These are phyloP conservation scores for Oxycera nigricornis DNA, from an alignment of 2,888 invertebrate species.

Conservation along the genomic window DNA sequence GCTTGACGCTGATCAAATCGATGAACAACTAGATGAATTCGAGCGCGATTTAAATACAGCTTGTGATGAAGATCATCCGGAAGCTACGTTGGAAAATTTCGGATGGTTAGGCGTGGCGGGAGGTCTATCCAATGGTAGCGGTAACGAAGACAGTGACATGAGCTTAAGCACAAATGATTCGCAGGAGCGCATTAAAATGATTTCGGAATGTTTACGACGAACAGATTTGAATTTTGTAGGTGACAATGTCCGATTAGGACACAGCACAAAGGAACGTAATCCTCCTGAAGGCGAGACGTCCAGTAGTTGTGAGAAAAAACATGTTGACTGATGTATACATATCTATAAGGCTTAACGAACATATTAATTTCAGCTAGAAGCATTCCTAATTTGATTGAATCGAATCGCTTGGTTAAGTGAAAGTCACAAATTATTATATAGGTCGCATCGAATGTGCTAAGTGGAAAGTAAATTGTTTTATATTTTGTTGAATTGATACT, in stretches of 20 bases:
- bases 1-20: conserved; percentile 60
- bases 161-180: conserved; percentile 9
- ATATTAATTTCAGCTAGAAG: too few species aligned
- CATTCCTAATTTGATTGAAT: too few species aligned
- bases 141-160: not conserved
- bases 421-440: too few species aligned
- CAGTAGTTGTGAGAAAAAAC: conserved; percentile 6
- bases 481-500: too few species aligned
- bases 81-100: conserved; percentile 33
- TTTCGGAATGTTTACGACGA: conserved; percentile 40
- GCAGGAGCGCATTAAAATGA: conserved; percentile 44
- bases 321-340: conserved; percentile 33
- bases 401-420: too few species aligned
- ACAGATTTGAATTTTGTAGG: conserved; percentile 35
- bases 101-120: conserved; percentile 38
- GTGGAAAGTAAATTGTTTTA: too few species aligned
- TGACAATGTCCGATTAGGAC: not conserved
- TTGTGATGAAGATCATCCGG: conserved; percentile 40
- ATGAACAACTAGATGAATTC: conserved; percentile 62
- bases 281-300: conserved; percentile 38
- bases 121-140: not conserved
- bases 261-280: conserved; percentile 14
- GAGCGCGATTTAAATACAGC: conserved; percentile 67
- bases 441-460: too few species aligned
- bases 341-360: too few species aligned